phyloP scores from a whole-genome alignment of 2,888 invertebrate genomes.

The Cosmia trapezina region DNA sequence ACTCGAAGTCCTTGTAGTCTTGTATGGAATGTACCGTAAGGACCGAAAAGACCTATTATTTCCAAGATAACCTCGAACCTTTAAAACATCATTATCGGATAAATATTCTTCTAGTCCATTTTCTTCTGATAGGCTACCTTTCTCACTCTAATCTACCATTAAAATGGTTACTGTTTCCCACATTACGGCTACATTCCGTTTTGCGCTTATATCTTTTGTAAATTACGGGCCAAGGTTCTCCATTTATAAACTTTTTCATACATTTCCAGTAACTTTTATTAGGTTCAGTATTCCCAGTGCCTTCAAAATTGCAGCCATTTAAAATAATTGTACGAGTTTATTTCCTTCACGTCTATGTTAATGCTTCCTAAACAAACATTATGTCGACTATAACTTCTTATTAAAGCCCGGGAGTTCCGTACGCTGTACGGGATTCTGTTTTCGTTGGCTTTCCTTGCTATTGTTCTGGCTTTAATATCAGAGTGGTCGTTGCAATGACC shows the following conservation, averaged over 20 bases:
- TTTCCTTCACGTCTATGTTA: conserved; percentile 65
- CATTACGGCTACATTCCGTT: conserved; percentile 7
- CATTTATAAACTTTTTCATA: conserved; percentile 44
- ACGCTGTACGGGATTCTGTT: conserved; percentile 44
- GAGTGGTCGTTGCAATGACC: conserved; percentile 48
- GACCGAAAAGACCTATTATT: neutral
- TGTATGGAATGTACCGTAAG: neutral
- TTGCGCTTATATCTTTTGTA: conserved; percentile 5
- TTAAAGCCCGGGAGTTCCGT: conserved; percentile 56
- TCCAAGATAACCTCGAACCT: neutral
- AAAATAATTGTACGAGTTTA: conserved; percentile 63
- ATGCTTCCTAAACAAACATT: conserved; percentile 62
- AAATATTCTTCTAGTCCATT: conserved; percentile 12
- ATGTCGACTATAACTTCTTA: conserved; percentile 65
- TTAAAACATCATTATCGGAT: conserved; percentile 16
- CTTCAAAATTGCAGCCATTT: conserved; percentile 58
- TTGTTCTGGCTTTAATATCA: conserved; percentile 52
- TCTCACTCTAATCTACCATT: neutral
- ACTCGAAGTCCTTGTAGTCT: neutral
- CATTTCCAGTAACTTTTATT: conserved; percentile 53
- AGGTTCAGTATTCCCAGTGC: conserved; percentile 43
- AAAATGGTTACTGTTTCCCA: neutral
- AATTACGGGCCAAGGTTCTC: conserved; percentile 10
- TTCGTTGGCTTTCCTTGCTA: conserved; percentile 50
- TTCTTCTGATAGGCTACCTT: conserved; percentile 6